Percentiles rank a stretch among this genome's conserved stretches.
Conservation (phyloP, 2,888 invertebrate species). For the Sphinx pinastri region DNA sequence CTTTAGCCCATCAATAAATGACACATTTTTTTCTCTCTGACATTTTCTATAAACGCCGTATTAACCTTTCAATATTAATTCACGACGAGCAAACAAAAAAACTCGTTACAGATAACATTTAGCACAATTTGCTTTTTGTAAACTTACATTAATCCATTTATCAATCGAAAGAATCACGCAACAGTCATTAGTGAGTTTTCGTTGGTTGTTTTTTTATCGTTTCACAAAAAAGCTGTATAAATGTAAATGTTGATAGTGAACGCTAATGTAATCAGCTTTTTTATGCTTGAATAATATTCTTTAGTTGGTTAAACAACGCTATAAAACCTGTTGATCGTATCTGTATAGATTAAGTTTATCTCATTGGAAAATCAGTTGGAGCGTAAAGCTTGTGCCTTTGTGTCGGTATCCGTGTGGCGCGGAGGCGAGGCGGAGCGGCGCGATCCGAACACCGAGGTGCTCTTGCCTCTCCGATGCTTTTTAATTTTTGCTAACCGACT, state of each 20-base stretch:
- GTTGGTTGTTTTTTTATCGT: slow-evolving; percentile 16
- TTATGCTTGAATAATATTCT: slow-evolving; percentile 27
- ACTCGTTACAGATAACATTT: slow-evolving; percentile 28
- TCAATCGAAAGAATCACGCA: slow-evolving; percentile 27
- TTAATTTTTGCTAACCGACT: neutral
- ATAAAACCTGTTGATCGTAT: slow-evolving; percentile 51
- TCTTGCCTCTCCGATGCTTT: neutral
- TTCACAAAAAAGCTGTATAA: slow-evolving; percentile 22
- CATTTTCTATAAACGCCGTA: neutral
- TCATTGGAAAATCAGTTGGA: slow-evolving; percentile 39
- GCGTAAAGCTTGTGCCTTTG: slow-evolving; percentile 49
- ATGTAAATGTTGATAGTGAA: slow-evolving; percentile 28
- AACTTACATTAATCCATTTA: slow-evolving; percentile 27
- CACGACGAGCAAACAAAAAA: slow-evolving; percentile 7
- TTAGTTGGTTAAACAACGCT: slow-evolving; percentile 32
- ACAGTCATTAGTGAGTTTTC: slow-evolving; percentile 28
- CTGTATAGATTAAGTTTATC: slow-evolving; percentile 51
- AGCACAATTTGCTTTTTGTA: slow-evolving; percentile 24
- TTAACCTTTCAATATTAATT: slow-evolving; percentile 14
- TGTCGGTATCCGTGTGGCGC: neutral
- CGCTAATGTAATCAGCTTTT: slow-evolving; percentile 33
- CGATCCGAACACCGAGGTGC: neutral
- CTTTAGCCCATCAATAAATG: slow-evolving; percentile 10
- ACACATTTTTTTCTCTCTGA: slow-evolving; percentile 1
- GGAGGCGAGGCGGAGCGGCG: neutral